Conservation (phyloP, 1,140 invertebrate species). For the Penaeus indicus region DNA sequence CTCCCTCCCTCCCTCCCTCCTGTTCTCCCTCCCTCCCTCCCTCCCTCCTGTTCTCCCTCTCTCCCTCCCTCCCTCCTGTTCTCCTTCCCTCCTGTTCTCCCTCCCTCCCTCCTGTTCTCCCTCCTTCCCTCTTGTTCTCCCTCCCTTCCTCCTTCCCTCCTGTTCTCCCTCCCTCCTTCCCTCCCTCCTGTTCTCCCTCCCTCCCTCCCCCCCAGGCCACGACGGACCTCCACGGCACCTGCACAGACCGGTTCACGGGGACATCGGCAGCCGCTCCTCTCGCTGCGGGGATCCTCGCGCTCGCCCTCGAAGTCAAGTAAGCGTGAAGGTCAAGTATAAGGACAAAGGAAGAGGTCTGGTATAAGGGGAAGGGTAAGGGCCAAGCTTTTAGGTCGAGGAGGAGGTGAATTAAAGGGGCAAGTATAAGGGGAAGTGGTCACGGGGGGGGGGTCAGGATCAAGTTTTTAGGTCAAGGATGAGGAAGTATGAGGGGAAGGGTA, state of each 20-base stretch:
- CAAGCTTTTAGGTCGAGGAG: too few species aligned
- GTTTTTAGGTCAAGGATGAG: neutral
- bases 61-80: too few species aligned
- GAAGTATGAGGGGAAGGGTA: neutral
- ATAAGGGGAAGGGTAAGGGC: neutral
- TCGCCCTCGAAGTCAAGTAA: conserved; percentile 88
- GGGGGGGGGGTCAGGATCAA: neutral
- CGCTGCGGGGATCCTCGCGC: conserved; percentile 87
- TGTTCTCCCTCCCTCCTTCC: too few species aligned
- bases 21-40: too few species aligned
- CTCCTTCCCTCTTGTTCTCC: too few species aligned
- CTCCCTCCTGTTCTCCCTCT: too few species aligned
- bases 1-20: too few species aligned
- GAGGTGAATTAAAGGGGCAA: too few species aligned
- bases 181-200: neutral
- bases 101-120: too few species aligned
- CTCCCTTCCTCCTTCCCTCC: too few species aligned
- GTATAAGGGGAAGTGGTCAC: too few species aligned
- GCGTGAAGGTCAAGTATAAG: conserved; percentile 58
- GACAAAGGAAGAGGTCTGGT: neutral
- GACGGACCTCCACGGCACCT: conserved; percentile 82
- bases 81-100: too few species aligned
- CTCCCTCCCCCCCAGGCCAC: conserved; percentile 72
- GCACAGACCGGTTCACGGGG: conserved; percentile 84
- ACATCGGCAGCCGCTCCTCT: conserved; percentile 89